Percentiles rank a stretch among this genome's conserved stretches.
Conservation (phyloP, 2,113 vertebrate genomes). For the Dicentrarchus labrax region DNA sequence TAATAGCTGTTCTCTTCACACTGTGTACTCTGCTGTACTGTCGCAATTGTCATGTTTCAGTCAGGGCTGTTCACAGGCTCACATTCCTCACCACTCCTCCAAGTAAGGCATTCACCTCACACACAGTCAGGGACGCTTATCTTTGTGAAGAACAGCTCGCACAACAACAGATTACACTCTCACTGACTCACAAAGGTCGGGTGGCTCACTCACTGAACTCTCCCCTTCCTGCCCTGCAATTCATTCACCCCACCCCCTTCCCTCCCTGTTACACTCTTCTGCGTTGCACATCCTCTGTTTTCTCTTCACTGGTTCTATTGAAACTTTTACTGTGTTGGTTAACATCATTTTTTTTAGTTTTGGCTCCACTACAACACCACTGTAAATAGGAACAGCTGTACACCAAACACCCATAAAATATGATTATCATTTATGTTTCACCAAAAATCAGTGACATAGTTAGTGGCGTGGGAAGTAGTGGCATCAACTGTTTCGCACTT, state of each 20-base stretch:
- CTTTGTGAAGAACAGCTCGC: constrained; percentile 54
- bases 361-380: too few relatives aligned
- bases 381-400: too few relatives aligned
- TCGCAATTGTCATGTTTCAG: constrained; percentile 3
- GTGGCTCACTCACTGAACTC: constrained; percentile 12
- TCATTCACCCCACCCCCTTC: constrained; percentile 10
- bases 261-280: not conserved
- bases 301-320: not conserved
- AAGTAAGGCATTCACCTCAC: constrained; percentile 37
- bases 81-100: constrained; percentile 74
- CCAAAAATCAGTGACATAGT: too few relatives aligned
- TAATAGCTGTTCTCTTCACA: not conserved
- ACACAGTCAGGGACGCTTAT: constrained; percentile 50
- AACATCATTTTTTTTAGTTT: too few relatives aligned
- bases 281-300: not conserved
- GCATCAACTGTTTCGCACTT: too few relatives aligned
- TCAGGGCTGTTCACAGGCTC: constrained; percentile 12
- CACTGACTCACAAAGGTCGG: constrained; percentile 57
- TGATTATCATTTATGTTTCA: too few relatives aligned
- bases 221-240: not conserved
- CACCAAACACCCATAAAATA: too few relatives aligned
- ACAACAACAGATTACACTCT: constrained; percentile 50
- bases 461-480: too few relatives aligned
- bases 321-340: not conserved
- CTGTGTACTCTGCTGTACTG: not conserved